These are phyloP conservation scores for Muschampia plurimacula DNA, from an alignment of 2,888 invertebrate genomes.

Conservation along the genomic window DNA sequence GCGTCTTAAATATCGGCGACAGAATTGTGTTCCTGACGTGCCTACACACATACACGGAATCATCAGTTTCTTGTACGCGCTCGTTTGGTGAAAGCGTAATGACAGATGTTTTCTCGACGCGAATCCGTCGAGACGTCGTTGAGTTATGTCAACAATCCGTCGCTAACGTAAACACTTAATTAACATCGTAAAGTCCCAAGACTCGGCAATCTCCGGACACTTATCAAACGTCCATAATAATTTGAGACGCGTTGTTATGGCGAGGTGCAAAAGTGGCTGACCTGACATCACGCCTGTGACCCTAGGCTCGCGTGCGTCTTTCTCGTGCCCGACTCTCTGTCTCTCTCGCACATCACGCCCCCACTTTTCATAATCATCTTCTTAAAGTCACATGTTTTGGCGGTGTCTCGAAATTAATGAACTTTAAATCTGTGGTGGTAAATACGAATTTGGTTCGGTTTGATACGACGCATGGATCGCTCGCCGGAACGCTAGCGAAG, in stretches of 20 bases:
- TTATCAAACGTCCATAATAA: conserved; percentile 86
- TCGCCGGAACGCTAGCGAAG: conserved; percentile 53
- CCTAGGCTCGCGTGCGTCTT: conserved; percentile 68
- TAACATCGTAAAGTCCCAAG: conserved; percentile 83
- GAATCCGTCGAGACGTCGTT: conserved; percentile 48
- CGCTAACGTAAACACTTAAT: conserved; percentile 79
- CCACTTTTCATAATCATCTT: conserved; percentile 82
- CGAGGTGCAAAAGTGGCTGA: conserved; percentile 87
- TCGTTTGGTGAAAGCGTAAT: conserved; percentile 61
- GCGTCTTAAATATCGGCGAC: conserved; percentile 43
- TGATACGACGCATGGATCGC: conserved; percentile 48
- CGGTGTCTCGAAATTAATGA: conserved; percentile 78
- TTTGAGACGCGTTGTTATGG: conserved; percentile 86
- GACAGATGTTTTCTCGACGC: conserved; percentile 53
- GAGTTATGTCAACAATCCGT: conserved; percentile 61
- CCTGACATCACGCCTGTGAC: conserved; percentile 87
- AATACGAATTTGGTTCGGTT: conserved; percentile 74
- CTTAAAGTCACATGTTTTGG: conserved; percentile 82
- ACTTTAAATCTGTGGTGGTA: conserved; percentile 76
- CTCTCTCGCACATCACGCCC: conserved; percentile 82
- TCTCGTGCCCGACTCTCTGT: conserved; percentile 60
- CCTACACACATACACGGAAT: conserved; percentile 24
- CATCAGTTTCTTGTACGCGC: conserved; percentile 50
- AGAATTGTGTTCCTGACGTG: conserved; percentile 30
- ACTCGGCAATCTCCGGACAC: conserved; percentile 82